These are phyloP conservation scores for Isurus oxyrinchus DNA, from an alignment of 2,113 vertebrate genomes.

Conservation along the genomic window DNA sequence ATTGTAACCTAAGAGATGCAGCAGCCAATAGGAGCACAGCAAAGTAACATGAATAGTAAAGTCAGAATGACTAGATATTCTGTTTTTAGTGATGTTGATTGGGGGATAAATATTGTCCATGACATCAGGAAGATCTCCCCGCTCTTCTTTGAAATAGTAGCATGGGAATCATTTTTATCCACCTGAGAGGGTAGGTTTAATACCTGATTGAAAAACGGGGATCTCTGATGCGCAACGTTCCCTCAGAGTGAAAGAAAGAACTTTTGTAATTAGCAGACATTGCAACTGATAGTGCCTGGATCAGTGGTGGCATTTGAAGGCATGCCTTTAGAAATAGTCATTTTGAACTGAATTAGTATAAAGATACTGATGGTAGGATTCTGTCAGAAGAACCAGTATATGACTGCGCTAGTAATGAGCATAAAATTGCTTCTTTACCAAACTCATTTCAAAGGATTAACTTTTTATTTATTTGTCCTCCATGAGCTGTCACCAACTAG, in stretches of 20 bases:
- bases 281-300: background rate
- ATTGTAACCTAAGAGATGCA: background rate
- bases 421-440: background rate
- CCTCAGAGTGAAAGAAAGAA: background rate
- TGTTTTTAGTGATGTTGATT: background rate
- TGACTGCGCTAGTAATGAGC: background rate
- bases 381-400: background rate
- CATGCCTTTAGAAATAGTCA: background rate
- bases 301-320: background rate
- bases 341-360: slow-evolving; percentile 17
- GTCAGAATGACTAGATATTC: background rate
- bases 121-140: background rate
- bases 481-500: background rate
- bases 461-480: background rate
- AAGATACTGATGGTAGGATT: background rate
- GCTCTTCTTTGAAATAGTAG: background rate
- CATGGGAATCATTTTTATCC: background rate
- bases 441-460: background rate
- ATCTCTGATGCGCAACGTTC: background rate
- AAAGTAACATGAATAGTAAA: background rate
- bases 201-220: background rate
- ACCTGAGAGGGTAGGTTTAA: background rate
- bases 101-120: background rate
- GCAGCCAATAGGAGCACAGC: background rate
- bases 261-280: background rate